These are phyloP conservation scores for Ailurus styani DNA, from an alignment of 2,113 vertebrate genomes.

Conservation along the genomic window DNA sequence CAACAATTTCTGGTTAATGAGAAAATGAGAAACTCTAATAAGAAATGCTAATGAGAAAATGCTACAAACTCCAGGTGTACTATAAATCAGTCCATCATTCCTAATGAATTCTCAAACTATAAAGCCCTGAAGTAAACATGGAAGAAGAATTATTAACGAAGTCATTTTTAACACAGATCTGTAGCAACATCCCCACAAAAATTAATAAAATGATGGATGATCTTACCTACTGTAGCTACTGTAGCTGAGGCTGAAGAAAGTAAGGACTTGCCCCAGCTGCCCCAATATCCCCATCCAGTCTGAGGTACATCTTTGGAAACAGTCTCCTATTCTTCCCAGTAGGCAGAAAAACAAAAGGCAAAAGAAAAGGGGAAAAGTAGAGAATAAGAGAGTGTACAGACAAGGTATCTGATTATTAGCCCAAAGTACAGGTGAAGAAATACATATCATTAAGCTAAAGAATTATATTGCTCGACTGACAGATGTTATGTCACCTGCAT, in stretches of 20 bases:
- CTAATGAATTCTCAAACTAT: neutral
- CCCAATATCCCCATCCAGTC: slow-evolving; percentile 95
- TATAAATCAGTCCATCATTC: neutral
- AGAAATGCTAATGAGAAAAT: neutral
- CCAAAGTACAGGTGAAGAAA: neutral
- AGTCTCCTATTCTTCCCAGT: slow-evolving; percentile 70
- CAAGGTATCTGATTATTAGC: neutral
- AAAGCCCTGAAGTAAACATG: neutral
- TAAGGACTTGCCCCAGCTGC: slow-evolving; percentile 96
- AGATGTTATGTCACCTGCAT: neutral
- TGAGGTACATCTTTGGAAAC: slow-evolving; percentile 80
- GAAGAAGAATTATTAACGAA: neutral
- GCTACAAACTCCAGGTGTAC: neutral
- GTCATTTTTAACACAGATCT: neutral
- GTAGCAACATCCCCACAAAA: neutral
- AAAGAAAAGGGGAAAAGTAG: slow-evolving; percentile 47
- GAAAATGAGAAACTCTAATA: neutral
- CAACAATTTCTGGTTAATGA: neutral
- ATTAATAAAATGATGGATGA: neutral
- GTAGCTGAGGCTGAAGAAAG: slow-evolving; percentile 94
- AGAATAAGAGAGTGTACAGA: neutral
- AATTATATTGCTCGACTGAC: neutral
- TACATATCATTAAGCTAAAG: neutral
- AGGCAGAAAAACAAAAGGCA: slow-evolving; percentile 29
- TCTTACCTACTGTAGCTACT: slow-evolving; percentile 94